phyloP scores from a whole-genome alignment of 2,797 vertebrate genomes.

The Sebastes matsubarae region DNA sequence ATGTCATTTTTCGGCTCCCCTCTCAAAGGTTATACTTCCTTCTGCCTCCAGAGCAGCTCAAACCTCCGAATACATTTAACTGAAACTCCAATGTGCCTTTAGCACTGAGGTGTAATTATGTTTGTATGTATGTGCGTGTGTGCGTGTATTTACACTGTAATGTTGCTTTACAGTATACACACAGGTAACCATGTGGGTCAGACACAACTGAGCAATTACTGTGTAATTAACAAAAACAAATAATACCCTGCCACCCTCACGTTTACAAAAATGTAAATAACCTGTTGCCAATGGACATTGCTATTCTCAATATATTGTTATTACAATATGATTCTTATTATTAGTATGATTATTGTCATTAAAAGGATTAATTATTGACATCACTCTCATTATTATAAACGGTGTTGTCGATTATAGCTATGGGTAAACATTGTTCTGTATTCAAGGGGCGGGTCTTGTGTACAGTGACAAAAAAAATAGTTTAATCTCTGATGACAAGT shows the following conservation, averaged over 20 bases:
- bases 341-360: constrained; percentile 78
- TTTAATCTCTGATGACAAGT: constrained; percentile 60
- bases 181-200: constrained; percentile 76
- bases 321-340: constrained; percentile 77
- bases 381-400: constrained; percentile 68
- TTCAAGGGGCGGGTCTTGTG: constrained; percentile 71
- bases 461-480: constrained; percentile 57
- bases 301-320: constrained; percentile 83
- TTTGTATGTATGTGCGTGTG: constrained; percentile 18
- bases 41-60: constrained; percentile 57
- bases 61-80: constrained; percentile 28
- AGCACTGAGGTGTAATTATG: constrained; percentile 47
- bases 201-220: constrained; percentile 84
- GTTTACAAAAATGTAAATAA: constrained; percentile 83
- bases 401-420: constrained; percentile 74
- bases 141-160: constrained; percentile 65
- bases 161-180: constrained; percentile 67
- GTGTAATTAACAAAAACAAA: constrained; percentile 81
- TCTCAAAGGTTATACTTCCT: background rate
- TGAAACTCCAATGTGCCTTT: constrained; percentile 75
- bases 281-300: constrained; percentile 76
- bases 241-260: constrained; percentile 68
- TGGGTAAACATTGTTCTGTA: constrained; percentile 75
- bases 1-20: background rate
- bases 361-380: constrained; percentile 73